Evolutionary conservation across 2,888 invertebrate species (phyloP), one percentile per base, ranked within the genome.

Genomic region (Brenthis ino): DNA sequence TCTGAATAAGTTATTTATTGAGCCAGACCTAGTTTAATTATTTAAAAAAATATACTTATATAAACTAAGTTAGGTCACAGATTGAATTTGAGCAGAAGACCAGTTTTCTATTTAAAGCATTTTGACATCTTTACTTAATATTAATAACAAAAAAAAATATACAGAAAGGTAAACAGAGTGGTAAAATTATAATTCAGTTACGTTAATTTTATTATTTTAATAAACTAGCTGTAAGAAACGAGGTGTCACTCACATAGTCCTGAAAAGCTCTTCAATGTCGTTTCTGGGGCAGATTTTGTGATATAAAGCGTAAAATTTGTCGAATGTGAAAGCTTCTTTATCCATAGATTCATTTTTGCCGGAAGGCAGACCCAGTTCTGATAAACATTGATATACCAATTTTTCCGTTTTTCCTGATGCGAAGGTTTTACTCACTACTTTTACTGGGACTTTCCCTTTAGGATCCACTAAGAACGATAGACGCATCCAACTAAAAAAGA

Each of bases 361-460:
- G 72, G 97, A 96, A 0, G 99, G 99, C 74, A 99, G 94, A 33
- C 97, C 98, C 73, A 99, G 94, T 83, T 99, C 99, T 65, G 97
- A 96, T 75, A 99, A 94, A 88, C 98, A 98, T 85, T 99, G 99
- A 93, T 99, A 99, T 50, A 99, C 98, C 85, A 99, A 94, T 89
- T 98, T 99, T 91, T 99, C 99, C 5, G 99, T 99, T 93, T 99
- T 99, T 50, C 99, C 99, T n/a, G 99, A 99, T 3, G 99, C 99
- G 93, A 99, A 99, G 69, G 99, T 99, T 84, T 98, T 94, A 67
- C 99, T 98, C 50, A 99, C 97, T 63, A 98, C 97, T 93, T 98
- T 97, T 3, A 99, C 98, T 2, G 99, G 99, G 68, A 99, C 99
- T 91, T 98, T 98, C 53, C 98, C 98, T 82, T 96, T 96, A 51